Evolutionary conservation across 2,113 vertebrate species (phyloP), one percentile per base, ranked within the genome.

Genomic region (Dasypus novemcinctus): DNA sequence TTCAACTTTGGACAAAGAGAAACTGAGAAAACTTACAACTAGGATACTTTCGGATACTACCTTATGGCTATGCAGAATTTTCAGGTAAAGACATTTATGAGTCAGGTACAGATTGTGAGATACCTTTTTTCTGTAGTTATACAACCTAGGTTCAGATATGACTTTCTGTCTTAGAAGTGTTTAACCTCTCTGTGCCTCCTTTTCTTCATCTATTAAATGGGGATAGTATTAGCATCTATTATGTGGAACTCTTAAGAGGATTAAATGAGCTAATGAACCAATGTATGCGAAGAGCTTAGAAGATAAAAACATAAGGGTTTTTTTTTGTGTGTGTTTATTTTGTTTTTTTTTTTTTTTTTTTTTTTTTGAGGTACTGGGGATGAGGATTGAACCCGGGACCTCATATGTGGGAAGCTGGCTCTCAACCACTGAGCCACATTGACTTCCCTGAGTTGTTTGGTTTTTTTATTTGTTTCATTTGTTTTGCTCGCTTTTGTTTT

Each of bases 11-110:
- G 99, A 99, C 97, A 98, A 98, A 96, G 99, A 99, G 74, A 98
- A 99, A 31, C 98, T 99, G 94, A 98, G 99, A 93, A 99, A 99
- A 92, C 98, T 99, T 57, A 99, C 99, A 86, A 99, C 99, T 0
- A 99, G 99, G 87, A 99, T 99, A 97, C 98, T 99, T 93, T 99
- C 99, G 0, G 99, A 99, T 97, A 99, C 99, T 64, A 99, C 99
- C 0, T 98, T 99, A 68, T 99, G 99, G 99, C 99, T 99, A 27
- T 99, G 99, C 98, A 98, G 99, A 93, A 99, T 99, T 81, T 99
- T 99, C 99, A 99, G 99, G 99, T 99, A 97, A 97, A 96, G 69
- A 46, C 49, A 75, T 66, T 25, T 89, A 52, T 72, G 87, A 41
- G 7, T 83, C 29, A 52, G 4, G 15, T 59, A 14, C 54, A n/a